Evolutionary conservation across 2,113 vertebrate genomes (phyloP), one percentile per base, ranked within the genome.

Genomic region (Rhinolophus sinicus): DNA sequence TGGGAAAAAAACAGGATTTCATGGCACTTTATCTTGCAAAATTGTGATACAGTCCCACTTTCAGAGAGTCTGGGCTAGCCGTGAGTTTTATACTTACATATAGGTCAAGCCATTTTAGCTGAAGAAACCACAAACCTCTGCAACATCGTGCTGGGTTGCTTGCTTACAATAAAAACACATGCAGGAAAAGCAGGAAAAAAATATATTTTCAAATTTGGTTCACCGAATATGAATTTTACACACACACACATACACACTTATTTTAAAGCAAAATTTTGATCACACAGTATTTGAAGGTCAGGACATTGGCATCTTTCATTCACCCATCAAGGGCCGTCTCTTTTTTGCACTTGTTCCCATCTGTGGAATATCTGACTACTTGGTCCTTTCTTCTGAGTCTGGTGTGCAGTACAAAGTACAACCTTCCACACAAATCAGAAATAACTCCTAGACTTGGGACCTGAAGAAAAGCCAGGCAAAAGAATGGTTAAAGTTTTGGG

Each of bases 231-330:
- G 40, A 44, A 54, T 91, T 96, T 67, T 38, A 60, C 26, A 76
- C 47, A n/a, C 26, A 76, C 58, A 35, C 30, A 64, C 13, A 58
- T 6, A 76, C 35, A 28, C 56, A 54, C 18, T 83, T 72, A 64
- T 28, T 94, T 95, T 62, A 94, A 97, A 96, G 85, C 56, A 90
- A 93, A 94, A 60, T 81, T 72, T 88, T 60, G 33, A 73, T 84
- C 13, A 40, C 52, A 54, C 14, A 33, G 0, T 50, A 54, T 60
- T 85, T 87, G 22, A 82, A 91, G 94, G 40, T 92, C 47, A 52
- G 52, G 52, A 90, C 18, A 15, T 16, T n/a, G 47, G 33, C 50
- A 50, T 94, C 67, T 85, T 93, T 83, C 40, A 38, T 81, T 77
- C 35, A 69, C 38, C 11, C 35, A 35, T 38, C 56, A 88, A 69